Evolutionary conservation across 2,113 vertebrate species (phyloP), one percentile per base, ranked within the genome.

Genomic region (Tretioscincus oriximinensis): DNA sequence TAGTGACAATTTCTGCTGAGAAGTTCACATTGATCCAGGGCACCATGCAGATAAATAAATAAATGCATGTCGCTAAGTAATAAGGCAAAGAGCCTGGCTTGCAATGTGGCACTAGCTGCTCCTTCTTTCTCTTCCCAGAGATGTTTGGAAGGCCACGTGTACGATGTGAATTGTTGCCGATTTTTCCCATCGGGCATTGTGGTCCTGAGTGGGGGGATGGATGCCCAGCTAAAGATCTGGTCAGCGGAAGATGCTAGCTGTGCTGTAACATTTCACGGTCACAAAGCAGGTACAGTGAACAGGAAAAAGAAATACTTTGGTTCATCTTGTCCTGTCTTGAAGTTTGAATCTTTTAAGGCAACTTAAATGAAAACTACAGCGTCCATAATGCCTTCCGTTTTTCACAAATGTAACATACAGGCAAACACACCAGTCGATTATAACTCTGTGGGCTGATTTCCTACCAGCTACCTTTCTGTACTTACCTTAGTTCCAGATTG

Each of bases 121-220:
- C 79, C 81, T 84, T 93, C 14, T 79, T 90, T 94, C 84, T 94
- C 92, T 94, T 94, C 92, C 84, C 93, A 96, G 95, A 96, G 95
- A 87, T 88, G 91, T 3, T 90, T 96, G 95, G 93, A 94, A 92
- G 95, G 95, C 92, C 95, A 96, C 90, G 86, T 96, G 78, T 95
- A 93, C 90, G 95, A 96, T 92, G 95, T 96, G 85, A 96, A 95
- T 91, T 96, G 95, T 92, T 96, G 95, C 92, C 93, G 91, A 87
- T 96, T 96, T 94, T 96, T 95, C 91, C 96, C 95, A 7, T 96
- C 95, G 7, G 95, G 95, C 90, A 92, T 96, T 70, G 95, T 95
- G 87, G 94, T 96, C 88, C 92, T 96, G 66, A 96, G 95, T 73
- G 95, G 95, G 54, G 95, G 95, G 85, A 96, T 96, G 95, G 95